Evolutionary conservation across 37 sponge, comb jelly and placozoan species (phyloP).

Genomic region (Amphimedon queenslandica): DNA sequence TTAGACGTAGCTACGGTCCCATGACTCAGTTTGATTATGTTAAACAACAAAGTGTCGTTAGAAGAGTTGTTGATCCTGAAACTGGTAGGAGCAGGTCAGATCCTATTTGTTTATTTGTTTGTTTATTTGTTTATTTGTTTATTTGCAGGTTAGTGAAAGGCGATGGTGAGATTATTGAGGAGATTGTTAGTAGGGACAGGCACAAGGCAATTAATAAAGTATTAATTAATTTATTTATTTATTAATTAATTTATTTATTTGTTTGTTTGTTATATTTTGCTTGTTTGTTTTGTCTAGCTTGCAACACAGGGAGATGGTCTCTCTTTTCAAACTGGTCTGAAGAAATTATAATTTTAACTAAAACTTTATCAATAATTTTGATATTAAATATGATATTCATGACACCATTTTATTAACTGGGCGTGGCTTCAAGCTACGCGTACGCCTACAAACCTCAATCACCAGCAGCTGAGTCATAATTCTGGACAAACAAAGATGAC

Average conservation of each 20-base stretch:
- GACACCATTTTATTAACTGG: too few species aligned
- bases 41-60: constrained; percentile 63
- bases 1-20: constrained; percentile 29
- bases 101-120: constrained; percentile 1
- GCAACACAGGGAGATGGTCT: constrained; percentile 80
- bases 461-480: too few species aligned
- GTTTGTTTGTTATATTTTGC: background rate
- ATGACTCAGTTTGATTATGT: constrained; percentile 87
- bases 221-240: background rate
- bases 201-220: constrained; percentile 89
- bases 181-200: constrained; percentile 83
- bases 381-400: too few species aligned
- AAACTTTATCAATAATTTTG: too few species aligned
- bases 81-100: constrained; percentile 77
- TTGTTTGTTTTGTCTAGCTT: constrained; percentile 32
- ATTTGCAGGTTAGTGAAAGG: constrained; percentile 72
- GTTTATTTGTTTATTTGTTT: background rate
- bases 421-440: too few species aligned
- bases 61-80: constrained; percentile 81
- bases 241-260: background rate
- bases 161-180: constrained; percentile 87
- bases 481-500: too few species aligned
- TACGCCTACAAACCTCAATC: too few species aligned
- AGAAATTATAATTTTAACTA: constrained; percentile 13
- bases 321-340: constrained; percentile 62